Evolutionary conservation across 2,113 vertebrate species (phyloP).

Genomic region (Tetraodon nigroviridis): DNA sequence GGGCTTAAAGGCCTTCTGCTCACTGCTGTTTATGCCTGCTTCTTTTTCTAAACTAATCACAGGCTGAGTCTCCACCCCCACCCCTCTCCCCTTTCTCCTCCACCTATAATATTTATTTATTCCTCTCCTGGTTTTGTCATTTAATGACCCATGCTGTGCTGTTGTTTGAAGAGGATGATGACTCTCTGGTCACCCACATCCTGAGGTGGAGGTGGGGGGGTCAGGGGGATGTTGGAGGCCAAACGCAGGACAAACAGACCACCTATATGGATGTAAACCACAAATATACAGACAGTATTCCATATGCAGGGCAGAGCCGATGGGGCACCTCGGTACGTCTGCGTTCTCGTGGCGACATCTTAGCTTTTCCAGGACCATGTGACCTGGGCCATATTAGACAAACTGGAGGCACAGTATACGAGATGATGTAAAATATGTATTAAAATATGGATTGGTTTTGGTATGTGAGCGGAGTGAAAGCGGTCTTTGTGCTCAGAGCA

Average conservation of each 20-base stretch:
- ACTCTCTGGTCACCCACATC: conserved; percentile 59
- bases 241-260: conserved; percentile 59
- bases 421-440: conserved; percentile 51
- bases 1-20: conserved; percentile 66
- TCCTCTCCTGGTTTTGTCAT: conserved; percentile 58
- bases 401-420: conserved; percentile 32
- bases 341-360: conserved; percentile 12
- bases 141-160: conserved; percentile 65
- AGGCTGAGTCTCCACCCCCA: conserved; percentile 64
- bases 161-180: conserved; percentile 51
- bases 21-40: conserved; percentile 72
- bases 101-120: conserved; percentile 61
- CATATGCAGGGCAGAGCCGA: conserved; percentile 18
- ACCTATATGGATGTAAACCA: conserved; percentile 67
- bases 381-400: conserved; percentile 47
- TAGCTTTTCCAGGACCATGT: conserved; percentile 22
- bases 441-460: conserved; percentile 48
- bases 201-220: conserved; percentile 38
- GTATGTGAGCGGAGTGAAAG: conserved; percentile 64
- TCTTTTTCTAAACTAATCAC: conserved; percentile 72
- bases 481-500: conserved; percentile 72
- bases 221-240: conserved; percentile 30
- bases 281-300: conserved; percentile 26
- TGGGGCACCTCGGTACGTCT: conserved; percentile 4
- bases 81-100: conserved; percentile 34